Conservation (phyloP, 2,888 invertebrate species). For the Rotaria magnacalcarata region DNA sequence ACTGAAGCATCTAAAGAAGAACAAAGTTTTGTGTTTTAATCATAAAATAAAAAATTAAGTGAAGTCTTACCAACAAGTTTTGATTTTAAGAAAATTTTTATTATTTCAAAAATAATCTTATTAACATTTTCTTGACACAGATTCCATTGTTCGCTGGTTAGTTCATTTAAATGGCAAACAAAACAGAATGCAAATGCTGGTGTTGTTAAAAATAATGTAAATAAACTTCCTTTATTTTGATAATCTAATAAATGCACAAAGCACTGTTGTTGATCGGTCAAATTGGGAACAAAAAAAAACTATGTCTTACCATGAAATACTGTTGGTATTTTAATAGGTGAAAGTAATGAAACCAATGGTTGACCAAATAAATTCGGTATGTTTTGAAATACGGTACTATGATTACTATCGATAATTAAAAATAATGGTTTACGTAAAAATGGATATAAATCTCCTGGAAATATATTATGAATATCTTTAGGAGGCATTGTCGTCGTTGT, state of each 20-base stretch:
- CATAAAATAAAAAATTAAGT: too few relatives aligned
- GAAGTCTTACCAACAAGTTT: constrained; percentile 30
- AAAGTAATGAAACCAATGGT: constrained; percentile 84
- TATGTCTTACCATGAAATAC: constrained; percentile 40
- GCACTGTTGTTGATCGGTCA: too few relatives aligned
- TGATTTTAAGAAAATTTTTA: constrained; percentile 39
- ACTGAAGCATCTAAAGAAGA: constrained; percentile 34
- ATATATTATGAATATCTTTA: constrained; percentile 62
- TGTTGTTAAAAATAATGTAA: constrained; percentile 88
- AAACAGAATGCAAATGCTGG: constrained; percentile 81
- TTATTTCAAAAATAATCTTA: constrained; percentile 43
- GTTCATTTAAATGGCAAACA: constrained; percentile 39
- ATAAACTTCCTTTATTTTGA: constrained; percentile 69
- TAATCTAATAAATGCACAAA: not conserved
- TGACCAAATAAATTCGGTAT: constrained; percentile 73
- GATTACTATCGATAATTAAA: constrained; percentile 88
- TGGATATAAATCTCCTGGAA: constrained; percentile 86
- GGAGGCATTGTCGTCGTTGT: not conserved
- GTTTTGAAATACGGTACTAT: constrained; percentile 75
- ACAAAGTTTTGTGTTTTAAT: not conserved
- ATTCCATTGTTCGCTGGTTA: constrained; percentile 33
- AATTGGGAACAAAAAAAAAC: too few relatives aligned
- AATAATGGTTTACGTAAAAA: constrained; percentile 86
- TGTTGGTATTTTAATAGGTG: constrained; percentile 63
- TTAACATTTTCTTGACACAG: constrained; percentile 44